Base-by-base conservation (phyloP, 2,797 vertebrate genomes). In the Galago senegalensis region DNA sequence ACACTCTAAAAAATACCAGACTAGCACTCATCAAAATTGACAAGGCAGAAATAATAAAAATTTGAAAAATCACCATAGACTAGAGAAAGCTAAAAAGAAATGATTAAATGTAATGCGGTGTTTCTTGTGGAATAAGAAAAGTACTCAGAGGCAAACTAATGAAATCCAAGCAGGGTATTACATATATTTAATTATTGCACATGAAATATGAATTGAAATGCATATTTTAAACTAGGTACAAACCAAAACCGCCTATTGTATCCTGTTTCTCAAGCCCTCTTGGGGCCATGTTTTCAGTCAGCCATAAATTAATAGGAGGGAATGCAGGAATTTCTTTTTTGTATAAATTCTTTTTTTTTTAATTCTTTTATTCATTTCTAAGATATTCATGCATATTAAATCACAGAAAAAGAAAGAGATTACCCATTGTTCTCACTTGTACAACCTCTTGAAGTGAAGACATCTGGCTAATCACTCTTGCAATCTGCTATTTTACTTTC, bases 401-500 rank as follows among this genome's bases (percentile, higher is more conserved):
- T 82, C 75, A 79, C 31, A 89, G 18, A 86, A 49, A 43, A 77
- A 65, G 65, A 70, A 60, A 49, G 46, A 70, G 34, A 79, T 43
- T 89, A 82, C 43, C 14, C 65, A 7, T 82, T 96, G 34, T 20
- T 29, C 69, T 95, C 20, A 81, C 46, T 91, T 69, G 84, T 79
- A 89, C 21, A 72, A 97, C 37, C 63, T 80, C 72, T 93, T 94
- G 93, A 97, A 92, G 75, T 65, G 25, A 63, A 37, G 94, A 96
- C 94, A 97, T 97, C 75, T 97, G 93, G 95, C 89, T 97, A 96
- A 95, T 91, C 93, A 96, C 91, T 96, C 89, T 81, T 95, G 11
- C 96, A 91, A 93, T 97, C 95, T 97, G 96, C 87, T 93, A 96
- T 91, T 97, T 97, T 92, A 58, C 29, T 95, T 96, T 49, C 34